These are phyloP conservation scores for Paraplagusia blochii DNA, from an alignment of 2,113 vertebrate genomes.

Conservation along the genomic window DNA sequence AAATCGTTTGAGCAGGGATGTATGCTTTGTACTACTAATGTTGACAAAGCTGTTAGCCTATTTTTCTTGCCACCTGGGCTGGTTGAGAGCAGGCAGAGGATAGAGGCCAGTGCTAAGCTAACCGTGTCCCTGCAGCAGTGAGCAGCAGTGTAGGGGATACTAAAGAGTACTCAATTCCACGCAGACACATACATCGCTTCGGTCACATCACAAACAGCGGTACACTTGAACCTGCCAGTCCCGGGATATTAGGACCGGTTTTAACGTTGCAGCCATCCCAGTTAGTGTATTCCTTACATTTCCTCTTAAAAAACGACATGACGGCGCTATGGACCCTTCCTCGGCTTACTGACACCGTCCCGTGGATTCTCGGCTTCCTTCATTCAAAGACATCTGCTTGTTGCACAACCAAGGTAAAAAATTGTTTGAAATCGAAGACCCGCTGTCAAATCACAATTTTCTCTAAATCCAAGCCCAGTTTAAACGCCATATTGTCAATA, in stretches of 20 bases:
- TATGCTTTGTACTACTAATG: too few species aligned
- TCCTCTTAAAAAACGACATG: slow-evolving; percentile 90
- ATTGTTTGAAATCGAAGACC: slow-evolving; percentile 12
- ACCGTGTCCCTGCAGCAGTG: slow-evolving; percentile 11
- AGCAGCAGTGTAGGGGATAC: not conserved
- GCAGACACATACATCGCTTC: not conserved
- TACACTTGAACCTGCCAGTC: not conserved
- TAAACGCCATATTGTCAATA: slow-evolving; percentile 87
- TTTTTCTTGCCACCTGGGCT: not conserved
- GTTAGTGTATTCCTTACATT: slow-evolving; percentile 79
- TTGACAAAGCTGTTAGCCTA: not conserved
- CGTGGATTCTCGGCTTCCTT: slow-evolving; percentile 71
- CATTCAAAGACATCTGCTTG: slow-evolving; percentile 70
- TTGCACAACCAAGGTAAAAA: slow-evolving; percentile 14
- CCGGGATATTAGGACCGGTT: not conserved
- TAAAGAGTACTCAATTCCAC: not conserved
- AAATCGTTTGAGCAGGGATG: fast-evolving
- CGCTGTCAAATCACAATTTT: slow-evolving; percentile 62
- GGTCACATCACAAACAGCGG: not conserved
- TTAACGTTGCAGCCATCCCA: slow-evolving; percentile 43
- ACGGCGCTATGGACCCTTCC: slow-evolving; percentile 63
- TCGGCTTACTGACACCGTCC: slow-evolving; percentile 75
- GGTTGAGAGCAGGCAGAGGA: slow-evolving; percentile 1
- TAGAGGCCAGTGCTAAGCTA: slow-evolving; percentile 61
- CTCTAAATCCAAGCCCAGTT: slow-evolving; percentile 65